Evolutionary conservation across 2,113 vertebrate species (phyloP).

Genomic region (Burhinus oedicnemus): DNA sequence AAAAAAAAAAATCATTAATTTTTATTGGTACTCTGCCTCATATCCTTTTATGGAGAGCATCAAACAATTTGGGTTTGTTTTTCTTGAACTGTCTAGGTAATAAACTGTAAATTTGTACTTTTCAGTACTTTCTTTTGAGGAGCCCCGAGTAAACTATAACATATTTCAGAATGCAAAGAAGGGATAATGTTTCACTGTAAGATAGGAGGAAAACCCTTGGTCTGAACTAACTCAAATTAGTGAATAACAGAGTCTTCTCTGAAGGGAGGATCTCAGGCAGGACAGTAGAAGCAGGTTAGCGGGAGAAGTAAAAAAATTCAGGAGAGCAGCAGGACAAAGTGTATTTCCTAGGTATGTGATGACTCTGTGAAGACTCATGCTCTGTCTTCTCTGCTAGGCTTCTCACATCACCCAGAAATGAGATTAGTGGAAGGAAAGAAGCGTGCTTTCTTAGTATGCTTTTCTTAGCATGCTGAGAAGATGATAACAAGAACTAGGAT

Average conservation of each 20-base stretch:
- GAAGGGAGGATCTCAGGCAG: not conserved
- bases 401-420: not conserved
- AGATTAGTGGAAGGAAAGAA: not conserved
- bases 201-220: not conserved
- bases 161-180: not conserved
- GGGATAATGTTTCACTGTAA: not conserved
- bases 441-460: not conserved
- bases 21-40: not conserved
- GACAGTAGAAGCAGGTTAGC: not conserved
- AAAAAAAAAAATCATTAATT: not conserved
- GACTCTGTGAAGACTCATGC: not conserved
- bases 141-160: not conserved
- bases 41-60: not conserved
- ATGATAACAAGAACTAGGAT: not conserved
- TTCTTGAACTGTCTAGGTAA: not conserved
- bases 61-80: not conserved
- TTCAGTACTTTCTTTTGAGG: not conserved
- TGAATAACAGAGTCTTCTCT: not conserved
- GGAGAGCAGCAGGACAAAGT: not conserved
- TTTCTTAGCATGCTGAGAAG: not conserved
- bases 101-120: not conserved
- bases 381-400: not conserved
- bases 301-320: not conserved
- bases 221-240: not conserved
- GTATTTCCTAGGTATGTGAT: not conserved